These are phyloP conservation scores for Mesoligia furuncula DNA, from an alignment of 2,888 invertebrate genomes.

Conservation along the genomic window DNA sequence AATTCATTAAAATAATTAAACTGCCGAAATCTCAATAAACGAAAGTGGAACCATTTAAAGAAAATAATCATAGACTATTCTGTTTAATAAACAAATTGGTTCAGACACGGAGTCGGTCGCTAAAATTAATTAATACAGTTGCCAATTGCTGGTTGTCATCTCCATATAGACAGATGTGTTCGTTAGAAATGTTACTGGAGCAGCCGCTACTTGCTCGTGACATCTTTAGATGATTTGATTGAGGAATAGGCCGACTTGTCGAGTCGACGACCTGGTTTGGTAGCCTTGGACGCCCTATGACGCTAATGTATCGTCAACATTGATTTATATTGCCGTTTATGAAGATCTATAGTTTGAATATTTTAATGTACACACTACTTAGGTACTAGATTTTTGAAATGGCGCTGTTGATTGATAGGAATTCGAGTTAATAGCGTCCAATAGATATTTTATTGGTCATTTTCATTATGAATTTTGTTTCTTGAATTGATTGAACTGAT, in stretches of 20 bases:
- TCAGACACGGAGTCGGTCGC: conserved; percentile 73
- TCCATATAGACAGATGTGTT: conserved; percentile 81
- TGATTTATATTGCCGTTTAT: conserved; percentile 60
- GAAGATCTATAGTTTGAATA: conserved; percentile 48
- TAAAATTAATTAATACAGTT: conserved; percentile 82
- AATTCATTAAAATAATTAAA: conserved; percentile 25
- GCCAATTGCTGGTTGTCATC: conserved; percentile 84
- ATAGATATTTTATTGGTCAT: conserved; percentile 38
- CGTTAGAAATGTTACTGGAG: conserved; percentile 77
- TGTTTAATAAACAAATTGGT: conserved; percentile 73
- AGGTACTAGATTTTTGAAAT: conserved; percentile 28
- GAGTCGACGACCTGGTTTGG: conserved; percentile 61
- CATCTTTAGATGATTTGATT: conserved; percentile 57
- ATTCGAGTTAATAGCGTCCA: conserved; percentile 46
- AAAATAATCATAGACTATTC: conserved; percentile 53
- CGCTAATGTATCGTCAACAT: conserved; percentile 47
- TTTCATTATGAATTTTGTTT: conserved; percentile 23
- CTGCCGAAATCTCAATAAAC: conserved; percentile 61
- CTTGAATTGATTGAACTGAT: not conserved
- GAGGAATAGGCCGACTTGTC: conserved; percentile 34
- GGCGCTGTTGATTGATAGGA: conserved; percentile 42
- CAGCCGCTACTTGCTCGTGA: conserved; percentile 66
- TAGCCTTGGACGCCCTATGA: conserved; percentile 65
- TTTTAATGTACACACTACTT: conserved; percentile 42
- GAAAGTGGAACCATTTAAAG: conserved; percentile 62